Conservation (phyloP, 1,140 invertebrate species). For the Drosophila nebulosa region DNA sequence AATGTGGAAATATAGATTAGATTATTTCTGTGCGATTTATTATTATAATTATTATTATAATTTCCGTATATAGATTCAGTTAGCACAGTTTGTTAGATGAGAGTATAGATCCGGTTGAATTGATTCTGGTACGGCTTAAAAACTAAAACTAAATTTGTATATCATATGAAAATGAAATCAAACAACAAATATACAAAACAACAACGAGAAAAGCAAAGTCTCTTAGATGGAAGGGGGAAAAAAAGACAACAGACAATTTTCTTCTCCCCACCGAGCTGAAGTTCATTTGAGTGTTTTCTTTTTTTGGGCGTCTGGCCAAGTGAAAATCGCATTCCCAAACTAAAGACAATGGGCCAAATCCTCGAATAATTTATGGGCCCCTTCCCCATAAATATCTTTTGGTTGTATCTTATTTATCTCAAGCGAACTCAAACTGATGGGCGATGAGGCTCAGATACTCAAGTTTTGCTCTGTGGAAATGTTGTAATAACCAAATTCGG, state of each 20-base stretch:
- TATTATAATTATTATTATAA: neutral
- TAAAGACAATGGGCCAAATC: neutral
- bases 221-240: neutral
- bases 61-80: slow-evolving; percentile 16
- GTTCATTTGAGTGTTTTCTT: neutral
- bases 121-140: slow-evolving; percentile 22
- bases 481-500: slow-evolving; percentile 48
- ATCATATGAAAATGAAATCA: neutral
- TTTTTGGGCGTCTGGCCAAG: slow-evolving; percentile 3
- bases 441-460: neutral
- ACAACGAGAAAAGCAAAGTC: neutral
- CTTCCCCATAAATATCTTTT: neutral
- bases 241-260: too few species aligned
- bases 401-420: slow-evolving; percentile 38
- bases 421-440: slow-evolving; percentile 12
- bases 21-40: neutral
- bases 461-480: slow-evolving; percentile 27
- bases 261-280: neutral
- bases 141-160: slow-evolving; percentile 35
- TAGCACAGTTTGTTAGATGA: slow-evolving; percentile 20
- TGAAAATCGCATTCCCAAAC: slow-evolving; percentile 5
- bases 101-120: slow-evolving; percentile 26
- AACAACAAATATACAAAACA: neutral
- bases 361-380: slow-evolving; percentile 1
- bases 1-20: neutral